These are phyloP conservation scores for Chelmon rostratus DNA, from an alignment of 2,797 vertebrate species.

Conservation along the genomic window DNA sequence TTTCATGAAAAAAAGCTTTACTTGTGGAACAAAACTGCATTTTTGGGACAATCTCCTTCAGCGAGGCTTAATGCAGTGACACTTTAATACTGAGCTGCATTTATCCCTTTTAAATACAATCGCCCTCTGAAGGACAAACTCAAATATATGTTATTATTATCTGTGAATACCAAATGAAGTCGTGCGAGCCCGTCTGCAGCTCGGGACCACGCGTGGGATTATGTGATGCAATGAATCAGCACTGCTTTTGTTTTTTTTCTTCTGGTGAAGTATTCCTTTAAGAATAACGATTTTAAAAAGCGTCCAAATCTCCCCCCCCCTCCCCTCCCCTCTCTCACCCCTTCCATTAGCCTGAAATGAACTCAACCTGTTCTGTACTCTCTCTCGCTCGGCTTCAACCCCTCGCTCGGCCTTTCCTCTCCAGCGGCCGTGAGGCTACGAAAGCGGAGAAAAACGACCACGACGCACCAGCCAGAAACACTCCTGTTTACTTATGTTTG, in stretches of 20 bases:
- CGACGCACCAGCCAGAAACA: not conserved
- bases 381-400: slow-evolving; percentile 17
- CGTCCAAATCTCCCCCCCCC: slow-evolving; percentile 22
- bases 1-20: slow-evolving; percentile 1
- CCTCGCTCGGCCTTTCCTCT: slow-evolving; percentile 4
- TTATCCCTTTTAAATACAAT: slow-evolving; percentile 33
- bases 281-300: slow-evolving; percentile 40
- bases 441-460: slow-evolving; percentile 6
- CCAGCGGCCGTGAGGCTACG: not conserved
- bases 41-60: slow-evolving; percentile 38
- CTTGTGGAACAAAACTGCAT: not conserved
- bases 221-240: slow-evolving; percentile 31
- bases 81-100: slow-evolving; percentile 32
- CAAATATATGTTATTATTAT: slow-evolving; percentile 34
- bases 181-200: slow-evolving; percentile 5
- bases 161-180: slow-evolving; percentile 45
- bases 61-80: slow-evolving; percentile 21
- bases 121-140: slow-evolving; percentile 59
- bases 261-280: slow-evolving; percentile 37
- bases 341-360: slow-evolving; percentile 59
- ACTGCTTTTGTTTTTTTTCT: slow-evolving; percentile 29
- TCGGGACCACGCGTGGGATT: slow-evolving; percentile 20
- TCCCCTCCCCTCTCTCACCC: slow-evolving; percentile 17
- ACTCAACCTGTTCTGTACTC: slow-evolving; percentile 45
- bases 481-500: slow-evolving; percentile 35